Conservation (phyloP, 2,888 invertebrate species). For the Synergus japonicus region DNA sequence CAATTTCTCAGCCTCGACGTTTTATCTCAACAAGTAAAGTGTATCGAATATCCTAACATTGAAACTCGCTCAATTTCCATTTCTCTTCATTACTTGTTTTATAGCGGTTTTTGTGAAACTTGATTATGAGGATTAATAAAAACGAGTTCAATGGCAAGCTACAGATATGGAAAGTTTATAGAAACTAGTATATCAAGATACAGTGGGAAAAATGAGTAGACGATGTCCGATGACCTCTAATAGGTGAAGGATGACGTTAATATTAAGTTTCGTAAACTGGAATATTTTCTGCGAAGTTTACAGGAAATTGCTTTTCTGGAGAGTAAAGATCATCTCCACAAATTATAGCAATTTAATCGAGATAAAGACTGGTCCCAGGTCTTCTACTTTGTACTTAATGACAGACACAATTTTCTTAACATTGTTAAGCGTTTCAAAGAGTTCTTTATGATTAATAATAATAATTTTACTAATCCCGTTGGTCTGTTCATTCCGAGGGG, state of each 20-base stretch:
- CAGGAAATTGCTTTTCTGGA: too few species aligned
- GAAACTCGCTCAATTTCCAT: constrained; percentile 19
- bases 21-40: constrained; percentile 16
- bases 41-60: constrained; percentile 19
- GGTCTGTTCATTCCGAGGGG: too few species aligned
- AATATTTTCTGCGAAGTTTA: too few species aligned
- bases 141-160: neutral
- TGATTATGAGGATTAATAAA: constrained; percentile 4
- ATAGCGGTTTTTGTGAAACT: neutral
- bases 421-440: neutral
- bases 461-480: too few species aligned
- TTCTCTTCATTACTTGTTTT: constrained; percentile 17
- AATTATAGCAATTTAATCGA: too few species aligned
- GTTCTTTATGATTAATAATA: neutral
- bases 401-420: neutral
- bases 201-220: neutral
- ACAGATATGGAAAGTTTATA: neutral
- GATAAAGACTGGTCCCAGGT: neutral
- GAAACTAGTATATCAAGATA: neutral
- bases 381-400: neutral
- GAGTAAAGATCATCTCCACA: too few species aligned
- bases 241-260: too few species aligned
- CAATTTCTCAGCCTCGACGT: constrained; percentile 14
- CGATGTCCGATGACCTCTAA: too few species aligned
- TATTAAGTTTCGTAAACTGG: too few species aligned